Percentiles rank a stretch among this genome's conserved stretches.
Conservation (phyloP, 2,113 vertebrate genomes). For the Siniperca knerii region DNA sequence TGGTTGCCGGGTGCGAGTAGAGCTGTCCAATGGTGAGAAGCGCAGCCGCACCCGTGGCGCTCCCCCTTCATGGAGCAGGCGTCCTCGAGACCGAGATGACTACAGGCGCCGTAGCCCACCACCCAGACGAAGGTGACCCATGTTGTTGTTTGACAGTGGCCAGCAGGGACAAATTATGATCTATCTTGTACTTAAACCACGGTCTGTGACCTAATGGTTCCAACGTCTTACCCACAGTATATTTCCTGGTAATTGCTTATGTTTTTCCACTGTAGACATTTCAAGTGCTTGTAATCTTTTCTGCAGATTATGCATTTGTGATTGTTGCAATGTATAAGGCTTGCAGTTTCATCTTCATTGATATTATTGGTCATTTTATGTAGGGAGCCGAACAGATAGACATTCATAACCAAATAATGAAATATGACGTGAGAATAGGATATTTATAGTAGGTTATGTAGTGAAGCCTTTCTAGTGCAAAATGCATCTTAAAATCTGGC, state of each 20-base stretch:
- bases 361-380: conserved; percentile 68
- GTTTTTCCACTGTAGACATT: conserved; percentile 53
- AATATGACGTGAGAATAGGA: neutral
- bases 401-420: conserved; percentile 28
- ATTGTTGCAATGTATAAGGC: conserved; percentile 54
- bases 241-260: conserved; percentile 59
- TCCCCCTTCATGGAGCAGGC: conserved; percentile 94
- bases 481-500: conserved; percentile 46
- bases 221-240: conserved; percentile 58
- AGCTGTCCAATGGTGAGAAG: conserved; percentile 97
- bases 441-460: neutral
- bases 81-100: conserved; percentile 94
- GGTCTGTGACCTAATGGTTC: conserved; percentile 42
- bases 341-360: conserved; percentile 76
- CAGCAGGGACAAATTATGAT: conserved; percentile 33
- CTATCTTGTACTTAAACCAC: conserved; percentile 32
- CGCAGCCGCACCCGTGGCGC: conserved; percentile 94
- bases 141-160: conserved; percentile 35
- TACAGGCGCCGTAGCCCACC: conserved; percentile 93
- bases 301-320: conserved; percentile 58
- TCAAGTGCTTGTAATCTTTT: conserved; percentile 40
- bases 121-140: conserved; percentile 91
- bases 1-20: conserved; percentile 96
- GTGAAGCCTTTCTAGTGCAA: conserved; percentile 24
- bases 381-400: conserved; percentile 4